Evolutionary conservation across 2,113 vertebrate species (phyloP).

Genomic region (Blennius ocellaris): DNA sequence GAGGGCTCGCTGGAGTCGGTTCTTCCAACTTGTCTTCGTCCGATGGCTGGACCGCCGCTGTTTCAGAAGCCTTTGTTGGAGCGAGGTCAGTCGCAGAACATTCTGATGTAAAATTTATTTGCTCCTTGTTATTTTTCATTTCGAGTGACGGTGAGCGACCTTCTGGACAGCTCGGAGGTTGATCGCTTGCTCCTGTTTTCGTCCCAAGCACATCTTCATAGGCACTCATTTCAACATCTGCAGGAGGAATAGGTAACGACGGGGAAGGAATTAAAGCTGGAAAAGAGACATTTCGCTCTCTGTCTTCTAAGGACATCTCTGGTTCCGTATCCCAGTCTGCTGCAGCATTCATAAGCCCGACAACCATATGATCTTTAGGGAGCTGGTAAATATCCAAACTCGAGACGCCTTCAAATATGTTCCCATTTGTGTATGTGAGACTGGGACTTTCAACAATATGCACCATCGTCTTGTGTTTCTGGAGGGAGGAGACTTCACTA

Average conservation of each 20-base stretch:
- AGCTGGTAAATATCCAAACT: constrained; percentile 60
- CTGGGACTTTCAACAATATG: constrained; percentile 75
- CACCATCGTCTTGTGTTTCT: constrained; percentile 77
- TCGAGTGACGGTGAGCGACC: constrained; percentile 18
- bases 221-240: constrained; percentile 48
- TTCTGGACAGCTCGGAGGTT: background rate
- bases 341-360: constrained; percentile 61
- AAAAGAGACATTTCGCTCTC: constrained; percentile 77
- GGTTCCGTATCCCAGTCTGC: constrained; percentile 82
- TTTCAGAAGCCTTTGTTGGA: constrained; percentile 30
- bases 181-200: constrained; percentile 4
- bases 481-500: constrained; percentile 78
- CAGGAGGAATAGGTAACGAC: constrained; percentile 68
- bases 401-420: constrained; percentile 72
- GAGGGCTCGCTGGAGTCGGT: background rate
- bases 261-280: constrained; percentile 82
- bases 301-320: constrained; percentile 69
- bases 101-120: constrained; percentile 11
- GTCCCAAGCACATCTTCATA: constrained; percentile 36
- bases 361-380: constrained; percentile 43
- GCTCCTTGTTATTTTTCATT: background rate
- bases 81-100: background rate
- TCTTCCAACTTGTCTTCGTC: constrained; percentile 25
- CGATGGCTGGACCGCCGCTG: constrained; percentile 7
- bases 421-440: constrained; percentile 73